Conservation (phyloP, 1,140 invertebrate genomes). For the Pogonognathellus flavescens region DNA sequence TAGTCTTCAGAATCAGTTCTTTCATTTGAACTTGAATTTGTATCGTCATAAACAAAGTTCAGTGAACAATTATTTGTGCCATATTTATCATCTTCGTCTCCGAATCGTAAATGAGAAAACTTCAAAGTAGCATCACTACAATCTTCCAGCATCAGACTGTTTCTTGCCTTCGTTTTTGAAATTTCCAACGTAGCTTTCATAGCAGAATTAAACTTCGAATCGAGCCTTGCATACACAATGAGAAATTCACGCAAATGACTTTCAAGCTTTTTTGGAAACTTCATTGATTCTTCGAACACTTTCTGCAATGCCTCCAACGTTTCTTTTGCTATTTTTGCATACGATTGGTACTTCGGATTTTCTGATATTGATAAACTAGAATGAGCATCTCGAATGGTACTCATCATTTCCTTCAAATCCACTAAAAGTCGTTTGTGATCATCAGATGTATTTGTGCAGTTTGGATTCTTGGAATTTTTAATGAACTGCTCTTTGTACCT, state of each 20-base stretch:
- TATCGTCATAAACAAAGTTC: no score
- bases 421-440: neutral
- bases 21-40: no score
- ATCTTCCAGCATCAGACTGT: neutral
- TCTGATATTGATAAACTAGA: neutral
- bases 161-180: neutral
- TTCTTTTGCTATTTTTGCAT: neutral
- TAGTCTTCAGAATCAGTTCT: no score
- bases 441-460: neutral
- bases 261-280: neutral
- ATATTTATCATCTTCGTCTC: neutral
- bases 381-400: no score
- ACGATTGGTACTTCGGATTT: neutral
- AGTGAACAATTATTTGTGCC: no score
- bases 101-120: neutral
- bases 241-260: neutral
- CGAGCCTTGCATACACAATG: neutral
- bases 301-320: neutral
- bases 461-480: neutral
- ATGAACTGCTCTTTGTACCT: neutral
- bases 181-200: neutral
- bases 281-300: neutral
- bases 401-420: neutral
- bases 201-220: neutral
- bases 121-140: neutral